Conservation (phyloP, 2,888 invertebrate genomes). For the Phortica okadai region DNA sequence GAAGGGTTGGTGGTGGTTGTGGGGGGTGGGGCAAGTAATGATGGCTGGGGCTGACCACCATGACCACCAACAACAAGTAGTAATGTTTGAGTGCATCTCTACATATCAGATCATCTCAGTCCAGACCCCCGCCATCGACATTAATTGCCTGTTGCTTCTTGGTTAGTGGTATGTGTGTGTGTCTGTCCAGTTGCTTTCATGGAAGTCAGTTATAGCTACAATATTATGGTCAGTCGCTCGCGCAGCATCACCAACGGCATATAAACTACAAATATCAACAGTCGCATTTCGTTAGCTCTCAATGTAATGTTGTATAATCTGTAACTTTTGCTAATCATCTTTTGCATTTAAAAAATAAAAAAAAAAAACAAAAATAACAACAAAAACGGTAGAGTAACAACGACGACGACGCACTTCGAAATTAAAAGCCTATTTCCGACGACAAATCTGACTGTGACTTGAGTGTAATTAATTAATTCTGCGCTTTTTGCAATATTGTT, state of each 20-base stretch:
- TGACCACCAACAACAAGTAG: not conserved
- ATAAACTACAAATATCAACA: no score
- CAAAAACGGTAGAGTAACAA: constrained; percentile 14
- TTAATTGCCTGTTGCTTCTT: constrained; percentile 13
- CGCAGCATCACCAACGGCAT: not conserved
- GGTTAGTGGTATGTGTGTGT: not conserved
- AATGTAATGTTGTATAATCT: not conserved
- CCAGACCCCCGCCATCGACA: not conserved
- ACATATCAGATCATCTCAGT: not conserved
- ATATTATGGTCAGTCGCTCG: not conserved
- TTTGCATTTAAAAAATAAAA: no score
- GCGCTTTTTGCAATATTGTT: constrained; percentile 40
- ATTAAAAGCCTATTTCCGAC: constrained; percentile 67
- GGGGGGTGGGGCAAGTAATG: not conserved
- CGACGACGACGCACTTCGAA: constrained; percentile 51
- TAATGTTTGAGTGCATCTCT: not conserved
- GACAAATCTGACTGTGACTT: constrained; percentile 36
- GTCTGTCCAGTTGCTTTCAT: not conserved
- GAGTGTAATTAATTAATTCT: constrained; percentile 73
- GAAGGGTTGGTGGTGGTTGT: not conserved
- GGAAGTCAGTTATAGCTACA: not conserved
- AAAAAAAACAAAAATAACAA: constrained; percentile 13
- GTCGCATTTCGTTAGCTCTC: not conserved
- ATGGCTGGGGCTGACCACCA: not conserved
- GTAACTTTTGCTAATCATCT: not conserved